Base-by-base conservation (phyloP, 2,113 vertebrate genomes). In the Chlamydotis undulata region DNA sequence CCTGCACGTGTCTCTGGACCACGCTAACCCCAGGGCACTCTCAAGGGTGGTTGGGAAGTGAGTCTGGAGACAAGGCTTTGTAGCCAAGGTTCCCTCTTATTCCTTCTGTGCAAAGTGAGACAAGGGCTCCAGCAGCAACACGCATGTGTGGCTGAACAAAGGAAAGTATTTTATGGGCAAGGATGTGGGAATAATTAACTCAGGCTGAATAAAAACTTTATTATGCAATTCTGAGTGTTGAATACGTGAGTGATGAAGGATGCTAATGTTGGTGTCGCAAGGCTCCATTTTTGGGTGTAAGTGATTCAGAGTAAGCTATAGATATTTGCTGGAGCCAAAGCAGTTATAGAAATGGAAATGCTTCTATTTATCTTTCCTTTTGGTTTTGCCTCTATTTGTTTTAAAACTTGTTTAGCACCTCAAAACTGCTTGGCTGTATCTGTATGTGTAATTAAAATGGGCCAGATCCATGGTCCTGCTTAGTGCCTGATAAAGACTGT, bases 251-350 rank as follows among this genome's bases (percentile, higher is more conserved):
- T 50, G 57, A 47, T 0, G 4, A 21, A 23, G 68, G 64, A 6
- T 26, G 68, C 28, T 28, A 9, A 2, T 0, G n/a, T 14, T 0
- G 0, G 39, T 11, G 60, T 9, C 41, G 5, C 33, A 29, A 10
- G 19, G 37, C 45, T 41, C 35, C 10, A 2, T 10, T 35, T 87
- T 17, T 19, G 21, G 13, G 6, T 39, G 21, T 21, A 29, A 29
- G 43, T 33, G 45, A 28, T 9, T 55, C 49, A 28, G 37, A 28
- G 18, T 23, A 19, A 52, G 21, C 18, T 69, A 19, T 26, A 35
- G 37, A 2, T 31, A 19, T 41, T 28, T 43, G 3, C 59, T 61
- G 81, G 10, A 8, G 33, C 29, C 41, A 35, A 9, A 43, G 21
- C 49, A 45, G 18, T 35, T 19, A 25, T 9, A 11, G 47, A 24